Percentiles rank a stretch among this genome's conserved stretches.
Evolutionary conservation across 2,888 invertebrate species (phyloP).

Genomic region (Calliopum simillimum): DNA sequence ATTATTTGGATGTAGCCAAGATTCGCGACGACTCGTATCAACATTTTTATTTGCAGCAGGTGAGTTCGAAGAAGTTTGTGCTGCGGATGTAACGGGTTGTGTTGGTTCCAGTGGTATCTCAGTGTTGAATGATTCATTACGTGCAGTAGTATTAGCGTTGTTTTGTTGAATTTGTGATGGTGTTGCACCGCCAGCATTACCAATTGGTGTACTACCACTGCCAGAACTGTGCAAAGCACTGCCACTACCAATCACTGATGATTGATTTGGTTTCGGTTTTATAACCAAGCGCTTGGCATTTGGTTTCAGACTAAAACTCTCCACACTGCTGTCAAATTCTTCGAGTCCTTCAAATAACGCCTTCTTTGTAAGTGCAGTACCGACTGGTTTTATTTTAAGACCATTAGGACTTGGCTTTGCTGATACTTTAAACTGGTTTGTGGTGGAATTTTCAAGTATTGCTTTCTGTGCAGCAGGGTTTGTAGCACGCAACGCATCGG

Average conservation of each 20-base stretch:
- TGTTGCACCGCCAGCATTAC: not conserved
- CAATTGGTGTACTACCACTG: not conserved
- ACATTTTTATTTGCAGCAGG: slow-evolving; percentile 28
- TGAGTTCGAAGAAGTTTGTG: slow-evolving; percentile 2
- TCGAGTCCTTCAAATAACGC: slow-evolving; percentile 89
- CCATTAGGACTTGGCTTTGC: slow-evolving; percentile 68
- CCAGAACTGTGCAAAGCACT: not conserved
- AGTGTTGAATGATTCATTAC: slow-evolving; percentile 52
- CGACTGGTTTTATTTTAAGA: slow-evolving; percentile 68
- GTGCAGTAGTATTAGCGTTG: slow-evolving; percentile 27
- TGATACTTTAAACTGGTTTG: slow-evolving; percentile 71
- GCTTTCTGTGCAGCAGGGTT: slow-evolving; percentile 80
- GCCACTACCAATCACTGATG: slow-evolving; percentile 34
- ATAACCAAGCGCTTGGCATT: slow-evolving; percentile 82
- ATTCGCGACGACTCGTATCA: slow-evolving; percentile 61
- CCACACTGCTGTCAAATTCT: slow-evolving; percentile 78
- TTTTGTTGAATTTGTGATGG: not conserved
- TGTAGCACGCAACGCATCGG: slow-evolving; percentile 77
- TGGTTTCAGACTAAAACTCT: slow-evolving; percentile 71
- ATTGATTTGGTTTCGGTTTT: slow-evolving; percentile 68
- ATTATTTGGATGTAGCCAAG: slow-evolving; percentile 65
- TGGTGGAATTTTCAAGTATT: slow-evolving; percentile 68
- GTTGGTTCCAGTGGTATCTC: slow-evolving; percentile 48
- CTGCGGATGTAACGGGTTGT: not conserved
- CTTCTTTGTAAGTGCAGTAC: slow-evolving; percentile 68